Percentiles rank a stretch among this genome's conserved stretches.
These are phyloP conservation scores for Campopleginae sp. DNA, from an alignment of 2,888 invertebrate genomes.

Conservation along the genomic window DNA sequence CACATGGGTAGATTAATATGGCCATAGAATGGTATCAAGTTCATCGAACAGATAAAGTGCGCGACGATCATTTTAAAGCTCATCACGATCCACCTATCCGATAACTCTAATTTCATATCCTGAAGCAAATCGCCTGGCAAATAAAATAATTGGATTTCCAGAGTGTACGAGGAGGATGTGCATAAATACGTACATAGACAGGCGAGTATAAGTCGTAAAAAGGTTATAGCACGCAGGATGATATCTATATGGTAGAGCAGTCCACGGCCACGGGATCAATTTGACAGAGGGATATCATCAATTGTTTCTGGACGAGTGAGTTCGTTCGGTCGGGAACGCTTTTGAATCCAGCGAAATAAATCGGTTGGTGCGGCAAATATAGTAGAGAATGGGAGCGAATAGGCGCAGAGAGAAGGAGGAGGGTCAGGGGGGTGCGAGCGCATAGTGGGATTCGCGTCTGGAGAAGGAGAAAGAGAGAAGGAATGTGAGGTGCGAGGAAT, in stretches of 20 bases:
- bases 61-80: neutral
- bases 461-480: constrained; percentile 27
- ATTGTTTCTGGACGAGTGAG: constrained; percentile 65
- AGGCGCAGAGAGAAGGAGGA: constrained; percentile 22
- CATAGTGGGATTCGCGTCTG: constrained; percentile 43
- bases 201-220: constrained; percentile 12
- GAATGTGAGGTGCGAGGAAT: constrained; percentile 27
- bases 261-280: constrained; percentile 52
- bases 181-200: constrained; percentile 7
- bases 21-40: neutral
- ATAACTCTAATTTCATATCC: constrained; percentile 27
- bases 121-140: constrained; percentile 32
- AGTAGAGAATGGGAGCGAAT: constrained; percentile 51
- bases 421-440: neutral
- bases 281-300: constrained; percentile 63
- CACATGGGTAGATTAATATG: neutral
- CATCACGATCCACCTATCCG: constrained; percentile 4
- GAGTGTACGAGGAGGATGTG: neutral
- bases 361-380: constrained; percentile 51
- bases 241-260: constrained; percentile 34
- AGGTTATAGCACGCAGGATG: neutral
- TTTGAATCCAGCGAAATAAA: constrained; percentile 66
- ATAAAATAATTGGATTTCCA: constrained; percentile 53
- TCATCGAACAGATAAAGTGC: neutral
- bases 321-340: constrained; percentile 50